Evolutionary conservation across 2,888 invertebrate species (phyloP).

Genomic region (Scotopteryx bipunctaria): DNA sequence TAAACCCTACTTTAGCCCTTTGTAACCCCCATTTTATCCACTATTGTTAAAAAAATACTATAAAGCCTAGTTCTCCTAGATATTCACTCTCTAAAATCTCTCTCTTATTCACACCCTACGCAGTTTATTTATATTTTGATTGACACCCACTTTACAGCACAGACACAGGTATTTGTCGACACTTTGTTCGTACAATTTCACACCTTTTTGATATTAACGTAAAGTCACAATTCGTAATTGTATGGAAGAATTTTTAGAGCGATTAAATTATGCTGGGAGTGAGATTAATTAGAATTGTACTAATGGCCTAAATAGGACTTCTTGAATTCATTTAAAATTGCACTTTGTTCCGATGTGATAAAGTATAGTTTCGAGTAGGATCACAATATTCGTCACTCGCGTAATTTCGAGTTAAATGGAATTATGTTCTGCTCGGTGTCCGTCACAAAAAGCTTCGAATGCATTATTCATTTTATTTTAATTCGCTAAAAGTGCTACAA

Average conservation of each 20-base stretch:
- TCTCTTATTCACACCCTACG: too few species aligned
- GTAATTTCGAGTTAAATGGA: constrained; percentile 41
- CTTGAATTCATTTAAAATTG: constrained; percentile 21
- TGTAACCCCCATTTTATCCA: too few species aligned
- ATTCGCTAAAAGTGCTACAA: constrained; percentile 19
- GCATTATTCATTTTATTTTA: constrained; percentile 12
- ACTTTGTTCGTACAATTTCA: not conserved
- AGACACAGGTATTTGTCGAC: not conserved
- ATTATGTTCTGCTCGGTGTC: constrained; percentile 30
- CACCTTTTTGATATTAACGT: not conserved
- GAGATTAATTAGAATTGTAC: constrained; percentile 2
- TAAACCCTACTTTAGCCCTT: too few species aligned
- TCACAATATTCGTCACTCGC: constrained; percentile 42
- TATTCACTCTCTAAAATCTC: too few species aligned
- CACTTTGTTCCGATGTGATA: constrained; percentile 20
- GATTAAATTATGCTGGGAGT: constrained; percentile 2
- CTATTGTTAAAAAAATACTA: too few species aligned
- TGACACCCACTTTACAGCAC: too few species aligned
- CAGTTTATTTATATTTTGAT: too few species aligned
- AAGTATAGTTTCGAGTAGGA: constrained; percentile 25
- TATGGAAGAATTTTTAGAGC: constrained; percentile 9
- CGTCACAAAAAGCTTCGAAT: constrained; percentile 16
- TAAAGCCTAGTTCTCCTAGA: too few species aligned
- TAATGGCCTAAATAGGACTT: constrained; percentile 11
- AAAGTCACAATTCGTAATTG: not conserved